Evolutionary conservation across 2,797 vertebrate genomes (phyloP).

Genomic region (Sebastes aleutianus): DNA sequence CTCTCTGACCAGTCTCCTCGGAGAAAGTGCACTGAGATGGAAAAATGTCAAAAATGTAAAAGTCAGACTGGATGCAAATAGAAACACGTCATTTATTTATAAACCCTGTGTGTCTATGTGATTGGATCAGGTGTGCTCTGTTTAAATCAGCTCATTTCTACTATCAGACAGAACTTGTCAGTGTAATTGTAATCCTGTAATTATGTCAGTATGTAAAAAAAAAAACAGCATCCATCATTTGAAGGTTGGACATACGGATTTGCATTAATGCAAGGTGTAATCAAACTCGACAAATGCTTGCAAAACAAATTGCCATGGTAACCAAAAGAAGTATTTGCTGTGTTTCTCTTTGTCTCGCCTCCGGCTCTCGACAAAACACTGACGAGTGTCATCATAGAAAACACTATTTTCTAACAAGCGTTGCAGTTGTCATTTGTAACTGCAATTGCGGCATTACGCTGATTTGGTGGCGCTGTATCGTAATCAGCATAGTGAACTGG

Average conservation of each 20-base stretch:
- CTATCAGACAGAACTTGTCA: neutral
- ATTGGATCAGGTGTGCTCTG: neutral
- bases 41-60: slow-evolving; percentile 31
- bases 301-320: neutral
- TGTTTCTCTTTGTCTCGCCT: neutral
- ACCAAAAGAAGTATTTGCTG: neutral
- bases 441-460: neutral
- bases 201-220: neutral
- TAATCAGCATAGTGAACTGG: no score
- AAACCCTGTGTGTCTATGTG: neutral
- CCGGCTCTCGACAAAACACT: neutral
- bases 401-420: neutral
- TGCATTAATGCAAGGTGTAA: neutral
- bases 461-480: no score
- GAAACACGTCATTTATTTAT: neutral
- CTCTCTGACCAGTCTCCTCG: neutral
- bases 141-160: neutral
- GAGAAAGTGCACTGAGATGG: slow-evolving; percentile 3
- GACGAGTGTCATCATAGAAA: neutral
- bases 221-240: neutral
- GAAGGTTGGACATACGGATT: neutral
- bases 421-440: neutral
- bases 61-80: slow-evolving; percentile 8
- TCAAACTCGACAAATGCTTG: neutral
- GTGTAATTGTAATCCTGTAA: neutral